Evolutionary conservation across 2,113 vertebrate species (phyloP).

Genomic region (Condylura cristata): DNA sequence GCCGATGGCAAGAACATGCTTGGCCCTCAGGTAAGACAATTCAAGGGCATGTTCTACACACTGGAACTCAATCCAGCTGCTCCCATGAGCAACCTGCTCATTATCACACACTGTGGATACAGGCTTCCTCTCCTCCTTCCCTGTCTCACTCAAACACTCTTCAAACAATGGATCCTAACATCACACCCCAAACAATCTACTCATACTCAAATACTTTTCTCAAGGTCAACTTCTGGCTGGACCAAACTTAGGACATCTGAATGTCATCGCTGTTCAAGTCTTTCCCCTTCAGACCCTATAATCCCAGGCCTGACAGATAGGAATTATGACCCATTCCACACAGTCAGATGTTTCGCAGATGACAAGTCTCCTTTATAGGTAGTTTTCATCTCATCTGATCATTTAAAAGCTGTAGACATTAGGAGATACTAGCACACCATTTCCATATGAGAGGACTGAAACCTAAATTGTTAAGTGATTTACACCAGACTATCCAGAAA

Average conservation of each 20-base stretch:
- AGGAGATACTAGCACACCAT: neutral
- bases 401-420: neutral
- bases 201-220: neutral
- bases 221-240: neutral
- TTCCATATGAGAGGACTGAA: neutral
- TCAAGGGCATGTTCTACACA: too few relatives aligned
- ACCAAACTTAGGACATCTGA: neutral
- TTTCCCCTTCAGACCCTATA: neutral
- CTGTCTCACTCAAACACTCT: neutral
- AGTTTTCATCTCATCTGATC: neutral
- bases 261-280: neutral
- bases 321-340: neutral
- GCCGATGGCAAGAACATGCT: neutral
- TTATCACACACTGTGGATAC: fast-evolving
- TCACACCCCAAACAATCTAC: neutral
- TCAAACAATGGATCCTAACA: neutral
- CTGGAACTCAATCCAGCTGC: neutral
- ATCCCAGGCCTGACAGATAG: neutral
- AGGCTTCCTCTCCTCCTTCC: neutral
- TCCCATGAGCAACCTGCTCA: neutral
- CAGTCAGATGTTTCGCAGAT: neutral
- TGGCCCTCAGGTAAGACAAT: neutral
- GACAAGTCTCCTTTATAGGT: neutral
- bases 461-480: neutral
- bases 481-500: neutral